phyloP scores from a whole-genome alignment of 2,113 vertebrate genomes.

The Zapus hudsonius region DNA sequence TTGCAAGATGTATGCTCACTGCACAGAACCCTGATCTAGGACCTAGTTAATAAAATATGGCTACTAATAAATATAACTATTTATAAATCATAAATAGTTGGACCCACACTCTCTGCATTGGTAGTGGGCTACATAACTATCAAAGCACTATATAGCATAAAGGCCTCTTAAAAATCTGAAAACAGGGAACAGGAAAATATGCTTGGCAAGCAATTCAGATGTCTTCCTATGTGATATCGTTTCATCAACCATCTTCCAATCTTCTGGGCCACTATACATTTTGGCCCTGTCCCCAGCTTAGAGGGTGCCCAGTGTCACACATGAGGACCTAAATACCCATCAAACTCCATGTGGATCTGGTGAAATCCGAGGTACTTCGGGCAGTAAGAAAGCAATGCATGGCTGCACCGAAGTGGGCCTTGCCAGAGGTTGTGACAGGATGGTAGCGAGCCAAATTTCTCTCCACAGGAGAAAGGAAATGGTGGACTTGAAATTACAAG shows the following conservation, averaged over 20 bases:
- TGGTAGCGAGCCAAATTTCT: background rate
- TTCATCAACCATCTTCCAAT: background rate
- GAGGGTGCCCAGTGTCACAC: background rate
- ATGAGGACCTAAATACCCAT: background rate
- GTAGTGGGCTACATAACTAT: background rate
- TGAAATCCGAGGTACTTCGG: conserved; percentile 11
- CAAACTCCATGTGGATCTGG: background rate
- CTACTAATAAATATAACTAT: background rate
- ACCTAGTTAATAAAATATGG: background rate
- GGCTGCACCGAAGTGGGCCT: background rate
- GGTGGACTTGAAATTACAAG: background rate
- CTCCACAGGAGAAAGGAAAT: background rate
- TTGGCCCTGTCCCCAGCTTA: background rate
- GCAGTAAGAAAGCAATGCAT: background rate
- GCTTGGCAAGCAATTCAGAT: background rate
- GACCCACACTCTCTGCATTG: background rate
- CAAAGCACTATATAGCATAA: background rate
- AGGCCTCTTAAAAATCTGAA: background rate
- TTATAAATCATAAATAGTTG: background rate
- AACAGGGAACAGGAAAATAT: background rate
- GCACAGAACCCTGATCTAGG: background rate
- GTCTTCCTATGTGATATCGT: background rate
- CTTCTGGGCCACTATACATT: background rate
- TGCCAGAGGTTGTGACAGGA: background rate
- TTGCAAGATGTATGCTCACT: background rate